Evolutionary conservation across 2,888 invertebrate genomes (phyloP).

Genomic region (Lymantria dispar): DNA sequence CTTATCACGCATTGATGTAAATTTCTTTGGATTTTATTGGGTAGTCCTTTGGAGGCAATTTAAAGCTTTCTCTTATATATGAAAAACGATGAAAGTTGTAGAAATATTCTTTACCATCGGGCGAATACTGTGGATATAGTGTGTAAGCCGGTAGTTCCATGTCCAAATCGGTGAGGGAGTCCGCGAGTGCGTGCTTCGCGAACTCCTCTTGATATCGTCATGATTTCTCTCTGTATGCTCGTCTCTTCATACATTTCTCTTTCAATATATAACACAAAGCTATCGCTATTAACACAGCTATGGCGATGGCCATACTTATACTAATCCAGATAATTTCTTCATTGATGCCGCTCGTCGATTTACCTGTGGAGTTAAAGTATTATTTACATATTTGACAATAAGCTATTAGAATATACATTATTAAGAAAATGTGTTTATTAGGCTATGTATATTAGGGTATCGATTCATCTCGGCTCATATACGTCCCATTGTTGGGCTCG

Average conservation of each 20-base stretch:
- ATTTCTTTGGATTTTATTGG: constrained; percentile 60
- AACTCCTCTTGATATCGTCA: constrained; percentile 83
- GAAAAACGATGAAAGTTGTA: constrained; percentile 76
- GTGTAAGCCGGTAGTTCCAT: constrained; percentile 68
- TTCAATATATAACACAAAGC: constrained; percentile 91
- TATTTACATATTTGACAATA: too few relatives aligned
- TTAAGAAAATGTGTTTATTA: too few relatives aligned
- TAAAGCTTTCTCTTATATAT: constrained; percentile 67
- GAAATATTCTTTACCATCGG: constrained; percentile 74
- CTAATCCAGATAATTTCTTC: constrained; percentile 95
- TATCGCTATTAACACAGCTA: constrained; percentile 90
- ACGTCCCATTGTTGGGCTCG: too few relatives aligned
- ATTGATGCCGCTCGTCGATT: constrained; percentile 91
- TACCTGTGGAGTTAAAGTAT: constrained; percentile 77
- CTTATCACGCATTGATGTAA: constrained; percentile 65
- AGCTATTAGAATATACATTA: too few relatives aligned
- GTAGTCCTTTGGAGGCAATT: constrained; percentile 71
- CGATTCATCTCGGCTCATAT: too few relatives aligned
- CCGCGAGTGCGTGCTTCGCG: constrained; percentile 69
- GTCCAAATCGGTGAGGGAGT: constrained; percentile 63
- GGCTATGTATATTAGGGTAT: too few relatives aligned
- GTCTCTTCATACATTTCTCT: constrained; percentile 90
- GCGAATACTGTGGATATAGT: constrained; percentile 72
- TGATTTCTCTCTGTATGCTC: constrained; percentile 88
- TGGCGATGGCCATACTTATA: constrained; percentile 93